phyloP scores from a whole-genome alignment of 2,113 vertebrate species.

The Cricetomys ansorgei region DNA sequence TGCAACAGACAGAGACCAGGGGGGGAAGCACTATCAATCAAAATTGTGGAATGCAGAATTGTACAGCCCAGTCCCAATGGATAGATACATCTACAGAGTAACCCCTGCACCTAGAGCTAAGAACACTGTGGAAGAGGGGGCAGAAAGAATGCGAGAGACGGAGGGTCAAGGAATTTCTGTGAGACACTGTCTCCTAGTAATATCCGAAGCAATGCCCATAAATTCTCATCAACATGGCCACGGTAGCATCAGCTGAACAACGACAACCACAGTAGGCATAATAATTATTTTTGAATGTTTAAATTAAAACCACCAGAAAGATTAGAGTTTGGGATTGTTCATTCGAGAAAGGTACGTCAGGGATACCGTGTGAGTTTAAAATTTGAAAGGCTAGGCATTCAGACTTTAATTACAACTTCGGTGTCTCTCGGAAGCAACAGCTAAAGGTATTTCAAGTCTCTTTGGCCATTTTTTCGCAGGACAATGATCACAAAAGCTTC shows the following conservation, averaged over 20 bases:
- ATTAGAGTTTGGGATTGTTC: background rate
- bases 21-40: background rate
- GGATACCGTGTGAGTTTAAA: background rate
- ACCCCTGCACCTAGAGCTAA: background rate
- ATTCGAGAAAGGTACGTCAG: background rate
- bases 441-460: constrained; percentile 2
- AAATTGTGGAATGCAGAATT: no score
- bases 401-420: background rate
- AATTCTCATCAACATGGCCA: background rate
- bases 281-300: constrained; percentile 28
- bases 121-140: background rate
- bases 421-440: background rate
- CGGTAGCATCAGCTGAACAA: background rate
- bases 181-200: background rate
- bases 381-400: constrained; percentile 34
- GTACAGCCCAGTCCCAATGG: background rate
- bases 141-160: background rate
- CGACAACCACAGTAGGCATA: background rate
- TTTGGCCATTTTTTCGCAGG: constrained; percentile 18
- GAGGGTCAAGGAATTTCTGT: background rate
- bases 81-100: background rate
- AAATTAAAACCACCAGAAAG: constrained; percentile 35
- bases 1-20: no score
- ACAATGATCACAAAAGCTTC: constrained; percentile 31
- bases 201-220: background rate